phyloP scores from a whole-genome alignment of 2,113 vertebrate species.

The Illadopsis cleaveri region DNA sequence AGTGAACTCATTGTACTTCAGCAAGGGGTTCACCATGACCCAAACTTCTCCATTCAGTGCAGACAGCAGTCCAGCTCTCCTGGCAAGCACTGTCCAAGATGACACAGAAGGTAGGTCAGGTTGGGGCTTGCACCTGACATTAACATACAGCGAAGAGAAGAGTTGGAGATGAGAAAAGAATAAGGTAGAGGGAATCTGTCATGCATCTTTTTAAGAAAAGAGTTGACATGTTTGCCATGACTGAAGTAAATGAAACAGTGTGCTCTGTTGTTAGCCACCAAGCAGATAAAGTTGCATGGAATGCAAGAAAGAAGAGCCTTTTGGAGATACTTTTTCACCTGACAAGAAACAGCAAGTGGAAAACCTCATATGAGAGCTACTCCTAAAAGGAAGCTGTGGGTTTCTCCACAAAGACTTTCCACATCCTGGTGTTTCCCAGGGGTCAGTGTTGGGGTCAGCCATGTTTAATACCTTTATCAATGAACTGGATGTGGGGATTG shows the following conservation, averaged over 20 bases:
- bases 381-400: background rate
- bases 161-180: background rate
- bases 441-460: background rate
- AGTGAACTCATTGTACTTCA: background rate
- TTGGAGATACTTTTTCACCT: background rate
- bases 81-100: background rate
- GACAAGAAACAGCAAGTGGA: background rate
- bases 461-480: background rate
- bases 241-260: background rate
- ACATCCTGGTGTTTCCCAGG: background rate
- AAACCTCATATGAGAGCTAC: background rate
- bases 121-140: background rate
- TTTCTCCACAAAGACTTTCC: background rate
- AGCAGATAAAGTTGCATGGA: background rate
- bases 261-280: background rate
- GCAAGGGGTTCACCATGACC: rapidly evolving
- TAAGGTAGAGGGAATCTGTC: background rate
- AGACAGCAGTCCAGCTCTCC: background rate
- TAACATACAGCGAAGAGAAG: background rate
- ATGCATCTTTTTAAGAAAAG: background rate
- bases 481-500: rapidly evolving
- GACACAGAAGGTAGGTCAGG: background rate
- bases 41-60: background rate
- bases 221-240: background rate
- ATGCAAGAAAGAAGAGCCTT: background rate